phyloP scores from a whole-genome alignment of 1,140 invertebrate species.

The Leptestheria dahalacensis region DNA sequence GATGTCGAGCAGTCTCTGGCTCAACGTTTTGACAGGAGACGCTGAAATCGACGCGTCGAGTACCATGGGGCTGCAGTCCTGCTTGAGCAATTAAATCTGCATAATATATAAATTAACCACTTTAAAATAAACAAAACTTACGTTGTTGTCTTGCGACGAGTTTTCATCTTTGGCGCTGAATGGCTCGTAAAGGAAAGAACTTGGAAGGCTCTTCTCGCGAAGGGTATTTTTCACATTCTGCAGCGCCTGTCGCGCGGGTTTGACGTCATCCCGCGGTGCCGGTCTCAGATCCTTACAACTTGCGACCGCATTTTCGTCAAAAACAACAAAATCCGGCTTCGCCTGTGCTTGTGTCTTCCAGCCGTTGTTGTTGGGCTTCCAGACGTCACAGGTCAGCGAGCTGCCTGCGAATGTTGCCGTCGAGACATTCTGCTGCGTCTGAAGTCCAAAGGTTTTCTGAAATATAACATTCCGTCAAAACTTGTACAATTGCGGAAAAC shows the following conservation, averaged over 20 bases:
- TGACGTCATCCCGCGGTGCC: neutral
- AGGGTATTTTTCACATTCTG: neutral
- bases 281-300: neutral
- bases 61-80: slow-evolving; percentile 3
- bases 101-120: neutral
- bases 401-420: neutral
- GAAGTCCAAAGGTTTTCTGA: neutral
- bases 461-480: neutral
- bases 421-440: neutral
- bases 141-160: neutral
- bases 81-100: neutral
- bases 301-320: slow-evolving; percentile 4
- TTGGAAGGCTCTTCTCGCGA: neutral
- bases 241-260: neutral
- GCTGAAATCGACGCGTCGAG: neutral
- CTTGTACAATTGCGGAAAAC: neutral
- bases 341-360: neutral
- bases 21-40: neutral
- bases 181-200: neutral
- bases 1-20: neutral
- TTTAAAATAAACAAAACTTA: neutral
- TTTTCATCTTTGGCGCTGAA: neutral
- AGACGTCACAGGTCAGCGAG: neutral
- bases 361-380: neutral
- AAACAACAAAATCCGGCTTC: neutral